phyloP scores from a whole-genome alignment of 2,797 vertebrate species.

The Paramormyrops hopkinsi region DNA sequence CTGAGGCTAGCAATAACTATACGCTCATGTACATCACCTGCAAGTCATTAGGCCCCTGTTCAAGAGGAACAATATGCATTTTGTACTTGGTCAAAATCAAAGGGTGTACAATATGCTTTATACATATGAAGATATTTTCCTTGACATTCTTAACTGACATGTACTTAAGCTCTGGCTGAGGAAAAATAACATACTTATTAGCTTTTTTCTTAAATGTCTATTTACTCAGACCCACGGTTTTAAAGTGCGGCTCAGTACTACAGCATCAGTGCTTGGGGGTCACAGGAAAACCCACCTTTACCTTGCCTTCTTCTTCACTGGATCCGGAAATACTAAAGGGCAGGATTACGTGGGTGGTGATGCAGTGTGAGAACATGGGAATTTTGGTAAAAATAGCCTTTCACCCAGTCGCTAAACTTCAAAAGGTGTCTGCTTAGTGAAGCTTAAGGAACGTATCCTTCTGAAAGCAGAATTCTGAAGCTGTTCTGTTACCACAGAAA shows the following conservation, averaged over 20 bases:
- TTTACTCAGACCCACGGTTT: not conserved
- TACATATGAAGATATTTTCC: not conserved
- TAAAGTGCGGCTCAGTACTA: not conserved
- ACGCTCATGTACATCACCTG: not conserved
- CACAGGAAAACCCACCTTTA: not conserved
- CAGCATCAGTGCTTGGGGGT: not conserved
- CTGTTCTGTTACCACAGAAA: constrained; percentile 16
- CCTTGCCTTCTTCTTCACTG: not conserved
- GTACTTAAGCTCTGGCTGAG: not conserved
- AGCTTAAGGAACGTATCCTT: not conserved
- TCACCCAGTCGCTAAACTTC: not conserved
- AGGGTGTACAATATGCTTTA: not conserved
- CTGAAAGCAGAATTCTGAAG: not conserved
- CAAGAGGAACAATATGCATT: not conserved
- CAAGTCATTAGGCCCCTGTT: not conserved
- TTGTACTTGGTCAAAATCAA: not conserved
- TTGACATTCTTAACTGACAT: not conserved
- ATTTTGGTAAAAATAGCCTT: not conserved
- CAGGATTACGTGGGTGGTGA: not conserved
- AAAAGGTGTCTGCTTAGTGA: not conserved
- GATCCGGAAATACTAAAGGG: not conserved
- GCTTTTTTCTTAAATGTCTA: not conserved
- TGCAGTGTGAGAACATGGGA: not conserved
- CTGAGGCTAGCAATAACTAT: not conserved
- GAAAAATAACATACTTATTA: not conserved